Conservation (phyloP, 2,888 invertebrate species). For the Pandemis corylana region DNA sequence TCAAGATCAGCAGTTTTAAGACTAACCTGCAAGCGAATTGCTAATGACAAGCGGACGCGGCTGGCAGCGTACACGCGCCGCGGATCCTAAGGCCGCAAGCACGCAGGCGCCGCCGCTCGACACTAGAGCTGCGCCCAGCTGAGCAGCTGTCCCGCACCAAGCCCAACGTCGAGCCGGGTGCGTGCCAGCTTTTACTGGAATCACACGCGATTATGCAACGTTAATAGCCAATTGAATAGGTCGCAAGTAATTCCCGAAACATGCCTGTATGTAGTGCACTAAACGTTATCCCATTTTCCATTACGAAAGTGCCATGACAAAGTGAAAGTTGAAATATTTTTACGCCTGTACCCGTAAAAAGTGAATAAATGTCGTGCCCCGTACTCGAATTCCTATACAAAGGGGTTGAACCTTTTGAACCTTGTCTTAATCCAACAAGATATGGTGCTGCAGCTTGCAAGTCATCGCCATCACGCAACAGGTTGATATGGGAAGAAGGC, state of each 20-base stretch:
- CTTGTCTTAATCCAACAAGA: constrained; percentile 3
- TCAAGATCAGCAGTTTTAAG: background rate
- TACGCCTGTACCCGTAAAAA: background rate
- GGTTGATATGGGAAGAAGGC: constrained; percentile 33
- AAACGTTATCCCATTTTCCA: background rate
- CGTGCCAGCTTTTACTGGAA: constrained; percentile 73
- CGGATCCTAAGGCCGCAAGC: constrained; percentile 92
- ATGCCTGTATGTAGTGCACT: background rate
- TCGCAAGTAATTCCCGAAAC: too few relatives aligned
- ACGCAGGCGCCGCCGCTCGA: constrained; percentile 89
- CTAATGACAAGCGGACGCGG: constrained; percentile 88
- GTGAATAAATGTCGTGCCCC: background rate
- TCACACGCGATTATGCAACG: background rate
- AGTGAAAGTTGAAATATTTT: background rate
- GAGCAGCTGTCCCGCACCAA: constrained; percentile 90
- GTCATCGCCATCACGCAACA: constrained; percentile 10
- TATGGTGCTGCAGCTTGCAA: background rate
- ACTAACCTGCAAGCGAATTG: constrained; percentile 91
- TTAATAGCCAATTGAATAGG: background rate
- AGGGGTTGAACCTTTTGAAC: background rate
- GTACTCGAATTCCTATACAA: background rate
- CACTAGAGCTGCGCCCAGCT: constrained; percentile 88
- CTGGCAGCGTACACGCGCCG: constrained; percentile 87
- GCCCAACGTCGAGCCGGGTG: constrained; percentile 88
- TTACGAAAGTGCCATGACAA: background rate